These are phyloP conservation scores for Xestia xanthographa DNA, from an alignment of 2,888 invertebrate species.

Conservation along the genomic window DNA sequence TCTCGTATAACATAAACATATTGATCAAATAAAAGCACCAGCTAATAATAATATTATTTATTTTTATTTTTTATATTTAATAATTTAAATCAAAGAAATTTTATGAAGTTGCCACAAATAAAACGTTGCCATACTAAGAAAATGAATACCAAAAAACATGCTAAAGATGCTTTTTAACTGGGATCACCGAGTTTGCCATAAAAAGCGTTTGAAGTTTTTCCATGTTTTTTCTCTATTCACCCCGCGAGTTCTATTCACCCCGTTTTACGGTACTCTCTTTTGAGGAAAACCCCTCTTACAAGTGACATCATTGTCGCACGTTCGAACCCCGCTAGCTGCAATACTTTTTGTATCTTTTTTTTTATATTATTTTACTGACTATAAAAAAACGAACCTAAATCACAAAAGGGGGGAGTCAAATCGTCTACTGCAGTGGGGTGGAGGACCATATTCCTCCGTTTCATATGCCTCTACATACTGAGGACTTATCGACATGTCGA, in stretches of 20 bases:
- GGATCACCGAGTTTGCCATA: too few species aligned
- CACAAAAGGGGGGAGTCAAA: slow-evolving; percentile 24
- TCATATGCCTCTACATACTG: background rate
- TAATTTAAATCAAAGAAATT: too few species aligned
- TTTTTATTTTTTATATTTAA: too few species aligned
- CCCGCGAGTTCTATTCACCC: too few species aligned
- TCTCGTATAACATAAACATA: background rate
- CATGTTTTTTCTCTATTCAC: too few species aligned
- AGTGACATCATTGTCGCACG: background rate
- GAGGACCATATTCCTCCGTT: slow-evolving; percentile 4
- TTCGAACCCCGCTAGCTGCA: background rate
- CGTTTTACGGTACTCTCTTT: too few species aligned
- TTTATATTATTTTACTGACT: background rate
- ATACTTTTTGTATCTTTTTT: background rate
- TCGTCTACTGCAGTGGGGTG: slow-evolving; percentile 36
- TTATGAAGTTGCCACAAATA: too few species aligned
- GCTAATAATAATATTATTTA: background rate
- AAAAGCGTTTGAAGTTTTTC: too few species aligned
- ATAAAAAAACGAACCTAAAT: background rate
- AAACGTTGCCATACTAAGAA: too few species aligned
- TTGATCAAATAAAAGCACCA: background rate
- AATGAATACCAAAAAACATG: too few species aligned
- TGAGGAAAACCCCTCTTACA: background rate
- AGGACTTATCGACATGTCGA: slow-evolving; percentile 5
- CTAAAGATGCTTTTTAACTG: too few species aligned